These are phyloP conservation scores for Drosophila prosaltans DNA, from an alignment of 1,140 invertebrate species.

Conservation along the genomic window DNA sequence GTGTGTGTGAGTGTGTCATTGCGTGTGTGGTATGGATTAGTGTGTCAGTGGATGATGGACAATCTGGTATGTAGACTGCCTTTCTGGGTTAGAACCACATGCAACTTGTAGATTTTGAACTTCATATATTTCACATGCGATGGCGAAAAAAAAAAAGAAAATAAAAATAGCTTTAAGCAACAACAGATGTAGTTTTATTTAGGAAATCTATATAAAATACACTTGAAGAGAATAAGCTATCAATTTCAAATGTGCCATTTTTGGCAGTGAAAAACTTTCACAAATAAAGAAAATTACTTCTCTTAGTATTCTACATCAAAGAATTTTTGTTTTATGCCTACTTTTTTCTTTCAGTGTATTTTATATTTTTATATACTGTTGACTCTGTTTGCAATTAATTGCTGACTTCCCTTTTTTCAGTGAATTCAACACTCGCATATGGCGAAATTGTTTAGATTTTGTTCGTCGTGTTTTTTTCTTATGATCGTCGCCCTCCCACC, in stretches of 20 bases:
- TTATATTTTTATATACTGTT: constrained; percentile 19
- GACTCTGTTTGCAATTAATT: constrained; percentile 43
- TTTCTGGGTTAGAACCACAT: constrained; percentile 5
- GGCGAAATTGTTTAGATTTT: constrained; percentile 51
- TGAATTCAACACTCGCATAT: constrained; percentile 38
- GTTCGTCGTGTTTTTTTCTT: constrained; percentile 15
- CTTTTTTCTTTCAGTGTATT: constrained; percentile 14
- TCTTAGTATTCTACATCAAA: too few relatives aligned
- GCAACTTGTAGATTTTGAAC: not conserved
- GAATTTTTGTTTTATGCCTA: not conserved
- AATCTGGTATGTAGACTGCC: constrained; percentile 1
- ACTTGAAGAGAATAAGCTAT: not conserved
- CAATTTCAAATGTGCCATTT: too few relatives aligned
- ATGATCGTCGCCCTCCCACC: not conserved
- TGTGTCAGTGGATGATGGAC: constrained; percentile 4
- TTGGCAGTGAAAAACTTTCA: too few relatives aligned
- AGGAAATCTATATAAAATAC: not conserved
- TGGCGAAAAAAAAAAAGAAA: constrained; percentile 13
- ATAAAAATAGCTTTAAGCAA: not conserved
- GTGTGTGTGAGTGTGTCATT: constrained; percentile 42
- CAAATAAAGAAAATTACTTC: too few relatives aligned
- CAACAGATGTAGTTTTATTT: not conserved
- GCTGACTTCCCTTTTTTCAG: constrained; percentile 44
- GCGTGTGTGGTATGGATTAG: not conserved
- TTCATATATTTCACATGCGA: constrained; percentile 13